Evolutionary conservation across 2,797 vertebrate species (phyloP).

Genomic region (Anabas testudineus): DNA sequence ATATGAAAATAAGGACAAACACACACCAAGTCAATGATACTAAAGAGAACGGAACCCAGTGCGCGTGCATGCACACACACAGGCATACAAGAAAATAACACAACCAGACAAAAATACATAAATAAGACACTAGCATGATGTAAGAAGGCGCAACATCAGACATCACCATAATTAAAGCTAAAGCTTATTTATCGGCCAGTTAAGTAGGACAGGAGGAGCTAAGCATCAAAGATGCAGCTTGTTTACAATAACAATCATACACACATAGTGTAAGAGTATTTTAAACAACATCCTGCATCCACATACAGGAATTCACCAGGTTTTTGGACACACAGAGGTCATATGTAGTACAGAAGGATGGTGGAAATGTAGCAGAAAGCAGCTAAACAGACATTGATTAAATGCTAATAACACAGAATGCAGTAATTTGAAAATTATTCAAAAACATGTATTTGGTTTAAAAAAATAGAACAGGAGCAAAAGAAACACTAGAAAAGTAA

Average conservation of each 20-base stretch:
- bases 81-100: conserved; percentile 43
- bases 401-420: not conserved
- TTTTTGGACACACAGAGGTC: conserved; percentile 4
- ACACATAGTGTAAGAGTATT: conserved; percentile 28
- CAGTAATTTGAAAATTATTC: no score
- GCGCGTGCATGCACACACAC: no score
- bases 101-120: conserved; percentile 55
- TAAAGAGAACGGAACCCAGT: conserved; percentile 8
- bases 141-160: conserved; percentile 74
- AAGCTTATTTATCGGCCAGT: conserved; percentile 67
- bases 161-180: conserved; percentile 63
- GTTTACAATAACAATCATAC: conserved; percentile 61
- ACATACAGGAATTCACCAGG: conserved; percentile 2
- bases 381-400: not conserved
- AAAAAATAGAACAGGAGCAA: no score
- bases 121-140: conserved; percentile 74
- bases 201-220: conserved; percentile 72
- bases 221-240: conserved; percentile 61
- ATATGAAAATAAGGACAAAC: conserved; percentile 24
- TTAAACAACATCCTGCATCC: conserved; percentile 25
- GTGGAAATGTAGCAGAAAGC: not conserved
- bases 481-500: no score
- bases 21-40: not conserved
- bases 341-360: conserved; percentile 7
- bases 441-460: no score